Percentiles rank a stretch among this genome's conserved stretches.
Evolutionary conservation across 2,797 vertebrate species (phyloP).

Genomic region (Aldrovandia affinis): DNA sequence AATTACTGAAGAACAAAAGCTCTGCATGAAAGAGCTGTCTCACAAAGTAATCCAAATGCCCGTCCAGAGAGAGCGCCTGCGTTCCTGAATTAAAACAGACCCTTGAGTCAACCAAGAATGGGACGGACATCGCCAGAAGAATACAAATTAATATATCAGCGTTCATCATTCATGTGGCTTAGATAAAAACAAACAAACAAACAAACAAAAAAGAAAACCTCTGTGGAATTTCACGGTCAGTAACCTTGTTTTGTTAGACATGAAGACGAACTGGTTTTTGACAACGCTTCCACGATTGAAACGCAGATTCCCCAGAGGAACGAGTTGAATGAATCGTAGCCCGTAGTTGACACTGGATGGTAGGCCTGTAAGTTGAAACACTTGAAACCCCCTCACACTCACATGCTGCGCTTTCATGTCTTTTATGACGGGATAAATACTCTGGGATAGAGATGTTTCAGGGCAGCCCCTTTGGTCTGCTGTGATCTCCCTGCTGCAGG

Average conservation of each 20-base stretch:
- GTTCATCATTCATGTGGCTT: constrained; percentile 54
- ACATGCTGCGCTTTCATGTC: constrained; percentile 35
- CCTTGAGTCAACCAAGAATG: constrained; percentile 48
- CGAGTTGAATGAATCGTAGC: neutral
- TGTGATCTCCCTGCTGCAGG: neutral
- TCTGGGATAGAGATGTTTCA: neutral
- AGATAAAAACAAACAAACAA: neutral
- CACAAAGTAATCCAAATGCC: constrained; percentile 40
- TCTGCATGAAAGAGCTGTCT: constrained; percentile 69
- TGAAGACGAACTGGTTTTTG: constrained; percentile 35
- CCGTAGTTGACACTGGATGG: constrained; percentile 43
- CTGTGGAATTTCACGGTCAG: constrained; percentile 53
- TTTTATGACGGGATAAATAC: constrained; percentile 30
- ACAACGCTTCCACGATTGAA: neutral
- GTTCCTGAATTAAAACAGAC: constrained; percentile 13
- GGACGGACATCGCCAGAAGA: constrained; percentile 39
- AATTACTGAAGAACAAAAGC: constrained; percentile 76
- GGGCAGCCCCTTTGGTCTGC: neutral
- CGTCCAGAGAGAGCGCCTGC: constrained; percentile 49
- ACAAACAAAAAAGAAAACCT: too few species aligned
- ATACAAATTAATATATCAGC: constrained; percentile 64
- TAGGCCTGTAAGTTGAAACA: constrained; percentile 40
- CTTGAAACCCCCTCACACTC: neutral
- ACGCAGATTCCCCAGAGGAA: neutral
- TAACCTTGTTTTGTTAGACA: constrained; percentile 41